These are phyloP conservation scores for Theristicus caerulescens DNA, from an alignment of 2,113 vertebrate species.

Conservation along the genomic window DNA sequence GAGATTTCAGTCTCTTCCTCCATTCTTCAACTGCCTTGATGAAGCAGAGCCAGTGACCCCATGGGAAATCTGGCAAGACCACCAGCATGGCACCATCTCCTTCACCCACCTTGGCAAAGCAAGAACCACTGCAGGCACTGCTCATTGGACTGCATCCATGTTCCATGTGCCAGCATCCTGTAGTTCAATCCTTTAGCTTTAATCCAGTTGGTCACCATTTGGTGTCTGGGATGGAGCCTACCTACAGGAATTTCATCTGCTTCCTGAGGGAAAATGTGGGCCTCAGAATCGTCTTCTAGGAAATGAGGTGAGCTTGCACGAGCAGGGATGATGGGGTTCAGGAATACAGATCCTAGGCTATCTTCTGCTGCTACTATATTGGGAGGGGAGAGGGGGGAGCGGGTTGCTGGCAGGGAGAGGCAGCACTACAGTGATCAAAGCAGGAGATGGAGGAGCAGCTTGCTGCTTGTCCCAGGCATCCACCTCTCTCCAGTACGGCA, in stretches of 20 bases:
- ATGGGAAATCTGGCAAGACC: neutral
- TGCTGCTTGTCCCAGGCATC: neutral
- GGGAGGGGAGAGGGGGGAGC: neutral
- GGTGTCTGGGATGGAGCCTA: neutral
- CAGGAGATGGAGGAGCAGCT: neutral
- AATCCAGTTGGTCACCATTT: neutral
- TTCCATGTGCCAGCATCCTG: neutral
- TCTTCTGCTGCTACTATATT: neutral
- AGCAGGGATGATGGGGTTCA: neutral
- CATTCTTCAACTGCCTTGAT: neutral
- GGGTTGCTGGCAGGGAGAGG: neutral
- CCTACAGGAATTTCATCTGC: neutral
- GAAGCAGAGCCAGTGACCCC: neutral
- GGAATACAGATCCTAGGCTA: neutral
- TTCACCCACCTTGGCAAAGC: neutral
- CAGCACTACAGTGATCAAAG: neutral
- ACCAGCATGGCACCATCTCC: neutral
- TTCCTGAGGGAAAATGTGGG: neutral
- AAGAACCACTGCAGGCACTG: neutral
- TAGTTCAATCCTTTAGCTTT: neutral
- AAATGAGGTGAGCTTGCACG: neutral
- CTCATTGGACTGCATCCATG: neutral
- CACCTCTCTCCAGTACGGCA: neutral
- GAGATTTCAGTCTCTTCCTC: neutral
- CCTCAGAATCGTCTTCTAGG: neutral